Evolutionary conservation across 2,113 vertebrate species (phyloP), one percentile per base, ranked within the genome.

Genomic region (Haliaeetus leucogaster): DNA sequence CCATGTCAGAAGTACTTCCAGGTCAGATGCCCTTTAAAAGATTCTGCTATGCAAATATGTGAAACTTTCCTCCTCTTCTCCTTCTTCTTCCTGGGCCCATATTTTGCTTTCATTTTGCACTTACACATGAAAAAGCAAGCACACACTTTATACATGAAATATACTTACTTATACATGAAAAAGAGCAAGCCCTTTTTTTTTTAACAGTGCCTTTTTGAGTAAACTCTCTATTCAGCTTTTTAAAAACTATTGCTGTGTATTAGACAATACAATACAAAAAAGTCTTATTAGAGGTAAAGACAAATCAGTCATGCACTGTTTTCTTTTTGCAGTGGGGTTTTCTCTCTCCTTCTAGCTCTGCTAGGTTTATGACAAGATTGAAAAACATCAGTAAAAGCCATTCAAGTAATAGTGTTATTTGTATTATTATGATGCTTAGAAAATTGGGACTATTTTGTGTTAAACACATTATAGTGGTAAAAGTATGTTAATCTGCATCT

Each of bases 1-100:
- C 98, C 98, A 98, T 98, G 98, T 98, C 98, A 98, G 98, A 98
- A 98, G 97, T 98, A 98, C 98, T 98, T 97, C 97, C 98, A 98
- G 98, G 98, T 99, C 96, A 98, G 98, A 98, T 80, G 96, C 53
- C 91, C 94, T 98, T 98, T 96, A 93, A 82, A 85, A 89, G 98
- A 88, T 98, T 97, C 95, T 94, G 95, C 83, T 97, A 68, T 87
- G 52, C 71, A 94, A 96, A 96, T 91, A 92, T 78, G 48, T 97
- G 73, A 95, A 83, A 81, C 47, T 93, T 86, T 40, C 36, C 27
- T 91, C 65, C 19, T 88, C 52, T 88, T 92, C 90, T 89, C 26
- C 82, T 76, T 5, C 21, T 74, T 71, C 76, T 81, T 70, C n/a
- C 80, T 40, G 92, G 82, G 68, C 80, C 63, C 66, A 42, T 89